Evolutionary conservation across 2,888 invertebrate genomes (phyloP), one percentile per base, ranked within the genome.

Genomic region (Agriotes lineatus): DNA sequence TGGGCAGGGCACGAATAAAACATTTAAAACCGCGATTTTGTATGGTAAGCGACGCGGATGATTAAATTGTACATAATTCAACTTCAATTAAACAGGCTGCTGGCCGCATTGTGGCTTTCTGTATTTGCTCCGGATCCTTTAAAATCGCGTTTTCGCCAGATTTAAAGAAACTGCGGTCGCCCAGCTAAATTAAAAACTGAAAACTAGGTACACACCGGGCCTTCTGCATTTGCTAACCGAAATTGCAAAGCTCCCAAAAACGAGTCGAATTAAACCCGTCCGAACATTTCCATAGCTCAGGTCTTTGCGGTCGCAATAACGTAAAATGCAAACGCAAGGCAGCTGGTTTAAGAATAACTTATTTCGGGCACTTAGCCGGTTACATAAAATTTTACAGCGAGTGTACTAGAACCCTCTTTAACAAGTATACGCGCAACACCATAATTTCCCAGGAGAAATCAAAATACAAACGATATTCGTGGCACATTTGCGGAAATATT

Each of bases 381-480:
- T 59, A 42, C 57, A 59, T 58, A 59, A 68, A 63, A 68, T 65
- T 69, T 64, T 50, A 56, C 54, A 39, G 59, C 44, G 65, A 69
- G 50, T 60, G 59, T 69, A 69, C 69, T 63, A 58, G 60, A 67
- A 62, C 68, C 71, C 67, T 69, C 67, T 64, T 67, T 69, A 64
- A 66, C 64, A 59, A 61, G 70, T 67, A 72, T 71, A 72, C 71
- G 67, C 67, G 74, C 73, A 71, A 75, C 79, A 76, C 79, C 77
- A 79, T 83, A 83, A 83, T 83, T 83, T 83, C 83, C 83, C 83
- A 67, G 66, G 82, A 82, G 83, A 83, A 83, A 83, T 83, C 83
- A 82, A 80, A 78, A 77, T 74, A 74, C 74, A 75, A 79, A 80
- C 80, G 80, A 78, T 81, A 81, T 81, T 81, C 80, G 81, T 76